Percentiles rank a stretch among this genome's conserved stretches.
Conservation (phyloP, 2,113 vertebrate genomes). For the Pelusios castaneus region DNA sequence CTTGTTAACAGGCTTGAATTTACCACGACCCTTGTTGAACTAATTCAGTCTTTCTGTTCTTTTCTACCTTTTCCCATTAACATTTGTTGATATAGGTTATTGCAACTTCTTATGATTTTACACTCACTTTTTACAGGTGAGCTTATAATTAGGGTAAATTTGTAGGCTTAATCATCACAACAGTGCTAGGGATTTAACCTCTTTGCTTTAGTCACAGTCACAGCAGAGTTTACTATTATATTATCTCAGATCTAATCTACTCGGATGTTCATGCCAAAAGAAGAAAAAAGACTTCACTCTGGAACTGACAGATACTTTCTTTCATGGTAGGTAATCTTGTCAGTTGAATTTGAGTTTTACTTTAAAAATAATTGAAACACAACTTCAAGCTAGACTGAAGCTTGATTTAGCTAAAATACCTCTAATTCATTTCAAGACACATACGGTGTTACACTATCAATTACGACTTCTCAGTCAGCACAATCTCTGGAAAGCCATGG, state of each 20-base stretch:
- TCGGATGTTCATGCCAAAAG: neutral
- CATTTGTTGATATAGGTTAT: too few species aligned
- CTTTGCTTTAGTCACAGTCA: neutral
- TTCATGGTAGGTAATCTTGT: neutral
- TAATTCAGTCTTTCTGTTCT: too few species aligned
- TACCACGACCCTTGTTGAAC: too few species aligned
- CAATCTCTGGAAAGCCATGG: neutral
- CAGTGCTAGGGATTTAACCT: neutral
- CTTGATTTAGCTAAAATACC: neutral
- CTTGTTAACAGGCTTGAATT: too few species aligned
- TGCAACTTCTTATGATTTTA: too few species aligned
- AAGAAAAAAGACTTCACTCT: neutral
- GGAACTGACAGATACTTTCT: neutral
- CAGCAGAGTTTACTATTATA: neutral
- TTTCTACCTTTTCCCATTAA: too few species aligned
- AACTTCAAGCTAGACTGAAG: neutral
- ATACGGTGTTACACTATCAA: neutral
- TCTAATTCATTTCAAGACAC: rapidly evolving
- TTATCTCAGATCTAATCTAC: neutral
- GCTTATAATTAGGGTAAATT: too few species aligned
- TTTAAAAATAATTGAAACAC: neutral
- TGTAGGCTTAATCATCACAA: too few species aligned
- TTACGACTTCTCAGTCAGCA: neutral
- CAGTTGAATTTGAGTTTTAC: rapidly evolving
- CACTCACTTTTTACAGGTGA: too few species aligned